These are phyloP conservation scores for Proteles cristata DNA, from an alignment of 2,113 vertebrate genomes.

Conservation along the genomic window DNA sequence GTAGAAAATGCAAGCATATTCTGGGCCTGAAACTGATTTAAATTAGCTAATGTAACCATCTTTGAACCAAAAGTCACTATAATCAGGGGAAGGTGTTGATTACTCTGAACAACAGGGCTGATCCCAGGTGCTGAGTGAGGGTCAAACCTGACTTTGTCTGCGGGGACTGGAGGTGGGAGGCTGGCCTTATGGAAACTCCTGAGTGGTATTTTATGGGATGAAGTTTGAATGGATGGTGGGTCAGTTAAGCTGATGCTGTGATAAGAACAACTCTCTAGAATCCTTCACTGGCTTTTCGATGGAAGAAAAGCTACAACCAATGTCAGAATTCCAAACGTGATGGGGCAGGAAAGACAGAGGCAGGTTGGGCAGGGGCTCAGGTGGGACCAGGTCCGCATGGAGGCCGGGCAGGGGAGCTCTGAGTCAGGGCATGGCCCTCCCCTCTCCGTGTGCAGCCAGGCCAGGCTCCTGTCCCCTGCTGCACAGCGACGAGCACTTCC, in stretches of 20 bases:
- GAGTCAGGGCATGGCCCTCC: neutral
- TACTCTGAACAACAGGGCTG: rapidly evolving
- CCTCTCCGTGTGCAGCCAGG: rapidly evolving
- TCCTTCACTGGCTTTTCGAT: neutral
- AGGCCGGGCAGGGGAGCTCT: rapidly evolving
- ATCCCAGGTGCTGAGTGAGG: neutral
- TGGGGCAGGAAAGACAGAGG: neutral
- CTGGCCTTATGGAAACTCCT: too few relatives aligned
- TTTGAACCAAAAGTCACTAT: neutral
- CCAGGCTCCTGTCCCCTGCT: rapidly evolving
- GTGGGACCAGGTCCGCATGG: rapidly evolving
- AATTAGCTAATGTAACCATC: neutral
- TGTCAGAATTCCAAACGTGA: neutral
- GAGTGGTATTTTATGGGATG: too few relatives aligned
- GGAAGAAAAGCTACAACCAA: neutral
- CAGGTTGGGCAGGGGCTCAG: neutral
- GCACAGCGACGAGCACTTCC: rapidly evolving
- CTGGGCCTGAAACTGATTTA: neutral
- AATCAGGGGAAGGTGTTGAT: neutral
- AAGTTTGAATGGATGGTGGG: neutral
- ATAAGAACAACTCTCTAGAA: too few relatives aligned
- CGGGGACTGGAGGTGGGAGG: neutral
- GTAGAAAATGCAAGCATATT: neutral
- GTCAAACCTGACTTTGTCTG: neutral
- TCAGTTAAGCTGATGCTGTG: neutral